These are phyloP conservation scores for Blastobasis adustella DNA, from an alignment of 2,888 invertebrate species.

Conservation along the genomic window DNA sequence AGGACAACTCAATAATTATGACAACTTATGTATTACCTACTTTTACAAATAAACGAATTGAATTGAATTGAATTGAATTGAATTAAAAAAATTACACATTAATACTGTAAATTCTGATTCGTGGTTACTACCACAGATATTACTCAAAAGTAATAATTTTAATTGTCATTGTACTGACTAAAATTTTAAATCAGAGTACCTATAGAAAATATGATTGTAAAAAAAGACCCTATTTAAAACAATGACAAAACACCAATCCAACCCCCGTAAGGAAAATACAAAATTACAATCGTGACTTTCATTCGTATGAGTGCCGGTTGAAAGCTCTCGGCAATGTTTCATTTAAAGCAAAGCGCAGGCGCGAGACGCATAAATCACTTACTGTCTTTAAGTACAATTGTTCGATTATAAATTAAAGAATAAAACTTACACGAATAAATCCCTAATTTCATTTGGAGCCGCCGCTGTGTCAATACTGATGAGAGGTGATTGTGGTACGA, in stretches of 20 bases:
- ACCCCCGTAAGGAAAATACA: slow-evolving; percentile 59
- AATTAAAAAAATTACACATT: no score
- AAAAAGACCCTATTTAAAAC: slow-evolving; percentile 3
- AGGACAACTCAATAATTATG: no score
- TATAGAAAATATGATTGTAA: no score
- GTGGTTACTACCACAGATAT: no score
- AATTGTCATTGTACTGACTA: no score
- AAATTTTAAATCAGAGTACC: no score
- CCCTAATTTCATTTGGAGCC: slow-evolving; percentile 52
- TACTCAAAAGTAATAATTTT: no score
- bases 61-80: no score
- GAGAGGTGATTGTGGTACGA: neutral
- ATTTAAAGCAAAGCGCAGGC: slow-evolving; percentile 61
- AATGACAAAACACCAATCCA: slow-evolving; percentile 53
- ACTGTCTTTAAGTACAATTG: slow-evolving; percentile 54
- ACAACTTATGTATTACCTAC: no score
- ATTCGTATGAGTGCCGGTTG: slow-evolving; percentile 47
- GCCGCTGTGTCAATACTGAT: slow-evolving; percentile 23
- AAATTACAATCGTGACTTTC: slow-evolving; percentile 72
- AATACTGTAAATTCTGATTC: no score
- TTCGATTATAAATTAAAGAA: slow-evolving; percentile 55
- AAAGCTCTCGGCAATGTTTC: slow-evolving; percentile 70
- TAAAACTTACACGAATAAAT: slow-evolving; percentile 49
- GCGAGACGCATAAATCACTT: slow-evolving; percentile 62
- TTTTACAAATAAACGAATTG: no score